Conservation (phyloP, 2,888 invertebrate species). For the Philereme vetulata region DNA sequence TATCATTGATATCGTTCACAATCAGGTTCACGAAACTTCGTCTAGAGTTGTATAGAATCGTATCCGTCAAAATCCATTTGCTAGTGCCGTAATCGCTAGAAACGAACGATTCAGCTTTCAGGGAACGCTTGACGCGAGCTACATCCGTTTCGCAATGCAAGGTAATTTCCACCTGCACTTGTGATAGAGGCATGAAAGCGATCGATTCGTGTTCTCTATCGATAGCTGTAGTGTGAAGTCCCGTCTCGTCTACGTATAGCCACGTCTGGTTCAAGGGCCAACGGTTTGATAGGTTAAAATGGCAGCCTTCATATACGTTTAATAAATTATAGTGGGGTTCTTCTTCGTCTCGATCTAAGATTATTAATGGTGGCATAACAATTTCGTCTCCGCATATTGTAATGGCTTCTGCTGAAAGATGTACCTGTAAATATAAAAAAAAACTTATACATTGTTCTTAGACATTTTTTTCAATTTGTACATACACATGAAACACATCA, state of each 20-base stretch:
- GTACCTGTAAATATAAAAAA: slow-evolving; percentile 51
- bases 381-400: slow-evolving; percentile 53
- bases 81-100: slow-evolving; percentile 67
- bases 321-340: slow-evolving; percentile 60
- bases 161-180: slow-evolving; percentile 73
- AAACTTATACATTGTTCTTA: neutral
- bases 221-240: slow-evolving; percentile 63
- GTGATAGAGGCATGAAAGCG: slow-evolving; percentile 75
- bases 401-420: slow-evolving; percentile 57
- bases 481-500: too few species aligned
- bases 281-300: slow-evolving; percentile 59
- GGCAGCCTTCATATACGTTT: slow-evolving; percentile 56
- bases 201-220: slow-evolving; percentile 76
- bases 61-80: slow-evolving; percentile 70
- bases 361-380: slow-evolving; percentile 62
- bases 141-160: slow-evolving; percentile 59
- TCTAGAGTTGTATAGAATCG: slow-evolving; percentile 64
- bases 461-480: too few species aligned
- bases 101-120: slow-evolving; percentile 49
- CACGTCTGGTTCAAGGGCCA: slow-evolving; percentile 72
- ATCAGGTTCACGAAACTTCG: slow-evolving; percentile 75
- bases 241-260: slow-evolving; percentile 68
- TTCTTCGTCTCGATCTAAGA: slow-evolving; percentile 72
- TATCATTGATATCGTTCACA: slow-evolving; percentile 82
- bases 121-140: slow-evolving; percentile 57